A percentile compares a stretch with the other conserved stretches of the same genome.
Evolutionary conservation across 2,797 vertebrate genomes (phyloP).

Genomic region (Apogon talboti): DNA sequence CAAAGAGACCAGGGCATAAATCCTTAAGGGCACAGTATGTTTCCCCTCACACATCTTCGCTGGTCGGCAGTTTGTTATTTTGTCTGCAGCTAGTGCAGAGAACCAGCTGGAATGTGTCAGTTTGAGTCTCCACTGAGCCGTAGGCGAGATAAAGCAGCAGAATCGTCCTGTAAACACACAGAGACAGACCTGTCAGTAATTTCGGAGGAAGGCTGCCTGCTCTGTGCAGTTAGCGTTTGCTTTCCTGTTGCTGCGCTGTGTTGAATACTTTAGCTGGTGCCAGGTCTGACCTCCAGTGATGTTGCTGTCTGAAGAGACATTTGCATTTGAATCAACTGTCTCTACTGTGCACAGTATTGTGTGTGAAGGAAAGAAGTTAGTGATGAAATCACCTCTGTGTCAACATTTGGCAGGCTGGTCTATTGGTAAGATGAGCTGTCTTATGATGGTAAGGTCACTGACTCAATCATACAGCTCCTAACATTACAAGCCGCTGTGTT

Average conservation of each 20-base stretch:
- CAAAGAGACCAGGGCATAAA: slow-evolving; percentile 70
- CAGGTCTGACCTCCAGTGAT: slow-evolving; percentile 46
- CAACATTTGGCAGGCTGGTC: slow-evolving; percentile 5
- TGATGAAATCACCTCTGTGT: slow-evolving; percentile 14
- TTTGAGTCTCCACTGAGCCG: slow-evolving; percentile 46
- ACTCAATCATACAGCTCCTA: slow-evolving; percentile 6
- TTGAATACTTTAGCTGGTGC: slow-evolving; percentile 33
- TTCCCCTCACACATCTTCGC: slow-evolving; percentile 49
- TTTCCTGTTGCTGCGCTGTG: slow-evolving; percentile 20
- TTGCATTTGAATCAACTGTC: slow-evolving; percentile 54
- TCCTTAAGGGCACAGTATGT: slow-evolving; percentile 66
- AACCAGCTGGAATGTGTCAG: slow-evolving; percentile 65
- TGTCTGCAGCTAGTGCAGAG: slow-evolving; percentile 44
- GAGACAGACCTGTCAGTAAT: slow-evolving; percentile 51
- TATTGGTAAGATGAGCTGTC: slow-evolving; percentile 2
- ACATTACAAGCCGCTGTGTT: slow-evolving; percentile 4
- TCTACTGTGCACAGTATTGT: not conserved
- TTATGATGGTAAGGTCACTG: slow-evolving; percentile 18
- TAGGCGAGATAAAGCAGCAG: slow-evolving; percentile 45
- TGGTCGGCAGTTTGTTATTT: slow-evolving; percentile 67
- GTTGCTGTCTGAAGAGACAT: slow-evolving; percentile 39
- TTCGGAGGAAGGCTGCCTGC: slow-evolving; percentile 31
- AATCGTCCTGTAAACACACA: slow-evolving; percentile 43
- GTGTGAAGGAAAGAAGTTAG: slow-evolving; percentile 21
- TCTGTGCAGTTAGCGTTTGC: slow-evolving; percentile 48